phyloP scores from a whole-genome alignment of 2,113 vertebrate genomes.

The Cebidichthys violaceus region DNA sequence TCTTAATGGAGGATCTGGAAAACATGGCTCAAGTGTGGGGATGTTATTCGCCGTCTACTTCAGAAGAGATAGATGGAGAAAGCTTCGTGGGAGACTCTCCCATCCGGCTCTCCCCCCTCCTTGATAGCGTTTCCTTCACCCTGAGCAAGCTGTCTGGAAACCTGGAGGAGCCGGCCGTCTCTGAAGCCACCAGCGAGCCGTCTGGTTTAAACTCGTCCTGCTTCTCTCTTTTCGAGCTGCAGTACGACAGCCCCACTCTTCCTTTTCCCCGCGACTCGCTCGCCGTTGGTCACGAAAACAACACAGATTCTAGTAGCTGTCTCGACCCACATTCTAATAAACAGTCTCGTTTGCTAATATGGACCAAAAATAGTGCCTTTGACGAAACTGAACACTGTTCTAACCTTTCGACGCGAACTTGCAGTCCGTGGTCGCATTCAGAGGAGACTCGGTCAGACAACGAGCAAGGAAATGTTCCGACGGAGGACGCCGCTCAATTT shows the following conservation, averaged over 20 bases:
- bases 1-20: slow-evolving; percentile 92
- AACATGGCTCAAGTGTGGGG: slow-evolving; percentile 97
- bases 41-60: slow-evolving; percentile 95
- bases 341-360: slow-evolving; percentile 99
- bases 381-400: slow-evolving; percentile 99
- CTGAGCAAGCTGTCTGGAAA: slow-evolving; percentile 89
- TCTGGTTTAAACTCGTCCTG: slow-evolving; percentile 90
- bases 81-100: slow-evolving; percentile 96
- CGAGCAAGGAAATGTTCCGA: slow-evolving; percentile 89
- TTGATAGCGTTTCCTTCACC: slow-evolving; percentile 89
- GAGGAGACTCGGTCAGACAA: slow-evolving; percentile 99
- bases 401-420: slow-evolving; percentile 98
- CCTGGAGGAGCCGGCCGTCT: slow-evolving; percentile 87
- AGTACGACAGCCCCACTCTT: slow-evolving; percentile 96
- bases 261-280: slow-evolving; percentile 94
- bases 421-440: slow-evolving; percentile 99
- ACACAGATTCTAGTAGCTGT: slow-evolving; percentile 93
- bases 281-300: slow-evolving; percentile 87
- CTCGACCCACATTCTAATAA: slow-evolving; percentile 94
- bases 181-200: slow-evolving; percentile 91
- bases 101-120: slow-evolving; percentile 88
- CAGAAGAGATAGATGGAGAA: slow-evolving; percentile 94
- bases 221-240: slow-evolving; percentile 99
- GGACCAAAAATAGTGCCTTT: slow-evolving; percentile 99
- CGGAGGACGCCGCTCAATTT: slow-evolving; percentile 91